Evolutionary conservation across 2,888 invertebrate species (phyloP).

Genomic region (Caenorhabditis angaria): DNA sequence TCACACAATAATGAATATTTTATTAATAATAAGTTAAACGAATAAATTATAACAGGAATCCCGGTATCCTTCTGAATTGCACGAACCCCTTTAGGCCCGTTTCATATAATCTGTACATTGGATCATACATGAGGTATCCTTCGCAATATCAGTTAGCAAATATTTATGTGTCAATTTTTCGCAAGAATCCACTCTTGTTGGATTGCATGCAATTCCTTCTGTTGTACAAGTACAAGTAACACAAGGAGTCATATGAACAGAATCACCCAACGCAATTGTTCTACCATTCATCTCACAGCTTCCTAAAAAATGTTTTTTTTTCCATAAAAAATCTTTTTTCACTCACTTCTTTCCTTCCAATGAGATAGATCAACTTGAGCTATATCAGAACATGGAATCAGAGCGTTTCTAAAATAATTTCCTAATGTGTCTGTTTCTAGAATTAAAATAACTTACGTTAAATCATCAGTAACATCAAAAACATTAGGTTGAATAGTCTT

Average conservation of each 20-base stretch:
- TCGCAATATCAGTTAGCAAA: slow-evolving; percentile 63
- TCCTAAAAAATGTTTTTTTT: slow-evolving; percentile 48
- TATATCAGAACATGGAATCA: slow-evolving; percentile 68
- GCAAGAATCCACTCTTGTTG: slow-evolving; percentile 65
- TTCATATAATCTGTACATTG: slow-evolving; percentile 69
- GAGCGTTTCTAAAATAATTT: slow-evolving; percentile 65
- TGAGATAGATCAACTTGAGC: slow-evolving; percentile 65
- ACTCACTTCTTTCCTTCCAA: slow-evolving; percentile 71
- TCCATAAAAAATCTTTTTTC: neutral
- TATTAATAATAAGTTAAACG: neutral
- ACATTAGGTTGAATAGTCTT: slow-evolving; percentile 88
- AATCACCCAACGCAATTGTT: slow-evolving; percentile 67
- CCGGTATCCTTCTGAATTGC: slow-evolving; percentile 10
- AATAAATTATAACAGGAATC: slow-evolving; percentile 2
- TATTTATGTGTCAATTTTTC: slow-evolving; percentile 68
- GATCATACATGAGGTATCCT: slow-evolving; percentile 70
- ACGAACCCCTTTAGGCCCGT: slow-evolving; percentile 28
- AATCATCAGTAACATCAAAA: slow-evolving; percentile 82
- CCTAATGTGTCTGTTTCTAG: neutral
- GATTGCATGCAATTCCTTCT: slow-evolving; percentile 70
- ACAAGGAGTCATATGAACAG: slow-evolving; percentile 70
- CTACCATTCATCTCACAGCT: slow-evolving; percentile 69
- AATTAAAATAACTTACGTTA: slow-evolving; percentile 54
- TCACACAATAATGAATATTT: neutral
- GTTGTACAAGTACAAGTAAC: slow-evolving; percentile 70